A percentile compares a stretch with the other conserved stretches of the same genome.
phyloP scores from a whole-genome alignment of 1,140 invertebrate genomes.

The Zaprionus gabonicus region DNA sequence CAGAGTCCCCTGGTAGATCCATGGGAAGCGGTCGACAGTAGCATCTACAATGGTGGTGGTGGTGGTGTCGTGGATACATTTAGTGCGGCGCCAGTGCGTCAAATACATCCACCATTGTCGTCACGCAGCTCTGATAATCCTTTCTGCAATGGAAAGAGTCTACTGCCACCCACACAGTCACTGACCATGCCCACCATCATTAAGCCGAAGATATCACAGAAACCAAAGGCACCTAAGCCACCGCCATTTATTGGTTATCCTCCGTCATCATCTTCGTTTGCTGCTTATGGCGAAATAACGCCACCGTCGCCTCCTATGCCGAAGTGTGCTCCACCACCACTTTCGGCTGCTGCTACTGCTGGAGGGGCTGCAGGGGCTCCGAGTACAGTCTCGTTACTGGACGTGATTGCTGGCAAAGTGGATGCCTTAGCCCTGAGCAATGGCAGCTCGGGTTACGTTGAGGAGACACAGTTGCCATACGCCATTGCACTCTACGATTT shows the following conservation, averaged over 20 bases:
- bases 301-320: conserved; percentile 91
- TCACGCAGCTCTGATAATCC: conserved; percentile 79
- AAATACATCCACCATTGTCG: conserved; percentile 60
- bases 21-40: conserved; percentile 85
- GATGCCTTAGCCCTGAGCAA: conserved; percentile 68
- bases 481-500: conserved; percentile 92
- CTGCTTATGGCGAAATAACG: conserved; percentile 42
- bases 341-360: conserved; percentile 84
- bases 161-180: conserved; percentile 75
- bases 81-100: conserved; percentile 72
- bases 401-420: conserved; percentile 77
- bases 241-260: conserved; percentile 67
- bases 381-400: conserved; percentile 78
- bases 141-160: conserved; percentile 84
- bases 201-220: conserved; percentile 84
- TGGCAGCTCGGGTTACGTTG: conserved; percentile 53
- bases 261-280: conserved; percentile 11
- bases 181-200: conserved; percentile 89
- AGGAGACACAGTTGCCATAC: conserved; percentile 85
- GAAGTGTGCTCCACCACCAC: conserved; percentile 89
- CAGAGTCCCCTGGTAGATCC: conserved; percentile 84
- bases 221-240: conserved; percentile 78
- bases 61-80: conserved; percentile 52
- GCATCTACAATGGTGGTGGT: conserved; percentile 25
- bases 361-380: background rate